These are phyloP conservation scores for Cheilosia vulpina DNA, from an alignment of 2,888 invertebrate species.

Conservation along the genomic window DNA sequence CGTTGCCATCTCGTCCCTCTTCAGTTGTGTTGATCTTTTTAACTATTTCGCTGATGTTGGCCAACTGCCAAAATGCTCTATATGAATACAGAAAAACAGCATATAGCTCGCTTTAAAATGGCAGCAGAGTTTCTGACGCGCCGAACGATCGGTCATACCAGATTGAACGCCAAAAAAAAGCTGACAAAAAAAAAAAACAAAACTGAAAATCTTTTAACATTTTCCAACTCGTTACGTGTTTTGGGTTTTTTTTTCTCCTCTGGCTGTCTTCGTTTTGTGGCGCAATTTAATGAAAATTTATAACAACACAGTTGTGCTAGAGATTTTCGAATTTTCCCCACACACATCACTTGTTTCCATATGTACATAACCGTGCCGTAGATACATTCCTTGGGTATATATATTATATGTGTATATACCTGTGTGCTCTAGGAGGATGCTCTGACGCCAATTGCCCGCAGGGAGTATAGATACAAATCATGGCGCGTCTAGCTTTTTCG, in stretches of 20 bases:
- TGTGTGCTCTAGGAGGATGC: slow-evolving; percentile 45
- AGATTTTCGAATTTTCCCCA: slow-evolving; percentile 48
- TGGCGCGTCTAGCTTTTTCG: slow-evolving; percentile 69
- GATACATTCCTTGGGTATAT: slow-evolving; percentile 41
- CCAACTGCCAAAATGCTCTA: slow-evolving; percentile 64
- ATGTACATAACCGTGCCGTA: slow-evolving; percentile 13
- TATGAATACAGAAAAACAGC: slow-evolving; percentile 29
- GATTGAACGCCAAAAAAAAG: slow-evolving; percentile 56
- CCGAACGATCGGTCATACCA: slow-evolving; percentile 70
- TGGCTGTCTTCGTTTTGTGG: slow-evolving; percentile 57
- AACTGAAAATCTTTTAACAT: slow-evolving; percentile 50
- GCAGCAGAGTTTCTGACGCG: slow-evolving; percentile 68
- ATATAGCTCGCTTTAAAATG: slow-evolving; percentile 51
- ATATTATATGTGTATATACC: slow-evolving; percentile 27
- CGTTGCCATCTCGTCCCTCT: slow-evolving; percentile 66
- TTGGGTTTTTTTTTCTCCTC: slow-evolving; percentile 5
- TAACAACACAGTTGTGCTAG: slow-evolving; percentile 67
- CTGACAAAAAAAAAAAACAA: slow-evolving; percentile 26
- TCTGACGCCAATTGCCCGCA: slow-evolving; percentile 71
- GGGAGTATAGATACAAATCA: slow-evolving; percentile 59
- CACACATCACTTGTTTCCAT: neutral
- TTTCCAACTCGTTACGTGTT: slow-evolving; percentile 72
- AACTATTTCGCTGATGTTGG: slow-evolving; percentile 70
- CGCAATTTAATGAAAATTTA: slow-evolving; percentile 72
- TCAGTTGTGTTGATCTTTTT: slow-evolving; percentile 67